phyloP scores from a whole-genome alignment of 2,797 vertebrate species.

The Sebastes jordani region DNA sequence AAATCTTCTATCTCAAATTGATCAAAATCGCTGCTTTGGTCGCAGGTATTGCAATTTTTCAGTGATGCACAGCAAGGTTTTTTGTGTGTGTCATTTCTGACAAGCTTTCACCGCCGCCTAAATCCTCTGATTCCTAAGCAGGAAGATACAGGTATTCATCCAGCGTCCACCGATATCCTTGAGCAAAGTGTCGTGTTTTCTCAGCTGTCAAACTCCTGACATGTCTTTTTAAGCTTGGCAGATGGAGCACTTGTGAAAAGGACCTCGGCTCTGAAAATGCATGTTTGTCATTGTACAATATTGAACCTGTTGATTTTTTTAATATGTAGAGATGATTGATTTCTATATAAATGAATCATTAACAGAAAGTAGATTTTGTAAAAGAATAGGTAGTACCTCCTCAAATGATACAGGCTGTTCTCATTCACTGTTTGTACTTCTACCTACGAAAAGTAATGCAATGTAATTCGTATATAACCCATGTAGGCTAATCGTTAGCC shows the following conservation, averaged over 20 bases:
- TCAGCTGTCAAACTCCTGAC: slow-evolving; percentile 68
- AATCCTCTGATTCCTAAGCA: slow-evolving; percentile 74
- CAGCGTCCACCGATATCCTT: slow-evolving; percentile 56
- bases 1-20: slow-evolving; percentile 4
- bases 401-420: neutral
- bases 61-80: slow-evolving; percentile 37
- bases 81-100: slow-evolving; percentile 64
- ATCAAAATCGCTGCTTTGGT: slow-evolving; percentile 18
- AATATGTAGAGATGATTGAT: slow-evolving; percentile 37
- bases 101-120: slow-evolving; percentile 74
- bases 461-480: neutral
- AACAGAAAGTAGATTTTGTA: neutral
- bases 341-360: slow-evolving; percentile 11
- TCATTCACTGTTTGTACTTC: neutral
- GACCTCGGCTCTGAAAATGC: slow-evolving; percentile 35
- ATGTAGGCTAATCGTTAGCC: neutral
- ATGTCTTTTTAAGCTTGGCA: slow-evolving; percentile 52
- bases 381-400: neutral
- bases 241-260: slow-evolving; percentile 55
- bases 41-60: slow-evolving; percentile 17
- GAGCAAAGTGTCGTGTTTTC: slow-evolving; percentile 63
- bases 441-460: neutral
- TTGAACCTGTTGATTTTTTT: slow-evolving; percentile 18
- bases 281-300: slow-evolving; percentile 45
- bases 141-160: slow-evolving; percentile 72